Conservation (phyloP, 2,113 vertebrate genomes). For the Dunckerocampus dactyliophorus region DNA sequence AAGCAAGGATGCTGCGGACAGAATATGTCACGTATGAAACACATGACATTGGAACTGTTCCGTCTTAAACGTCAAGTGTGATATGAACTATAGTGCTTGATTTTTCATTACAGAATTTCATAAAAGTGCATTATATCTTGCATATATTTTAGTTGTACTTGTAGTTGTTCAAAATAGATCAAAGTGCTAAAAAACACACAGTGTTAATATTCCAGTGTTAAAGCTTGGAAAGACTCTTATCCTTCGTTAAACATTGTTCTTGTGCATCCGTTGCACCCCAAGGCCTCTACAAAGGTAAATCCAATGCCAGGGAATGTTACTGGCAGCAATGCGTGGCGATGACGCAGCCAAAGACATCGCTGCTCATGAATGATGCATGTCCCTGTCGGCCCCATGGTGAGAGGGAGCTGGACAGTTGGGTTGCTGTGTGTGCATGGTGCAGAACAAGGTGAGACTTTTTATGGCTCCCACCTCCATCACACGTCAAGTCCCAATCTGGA, state of each 20-base stretch:
- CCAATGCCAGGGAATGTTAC: conserved; percentile 40
- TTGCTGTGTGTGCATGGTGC: conserved; percentile 68
- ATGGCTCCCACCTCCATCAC: conserved; percentile 19
- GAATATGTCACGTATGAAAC: conserved; percentile 25
- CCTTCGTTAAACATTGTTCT: conserved; percentile 3
- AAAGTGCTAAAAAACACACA: background rate
- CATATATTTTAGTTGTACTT: background rate
- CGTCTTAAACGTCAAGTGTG: conserved; percentile 7
- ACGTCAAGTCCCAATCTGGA: conserved; percentile 33
- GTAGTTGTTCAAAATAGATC: background rate
- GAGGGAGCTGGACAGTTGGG: conserved; percentile 54
- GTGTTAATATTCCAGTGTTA: background rate
- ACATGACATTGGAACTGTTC: conserved; percentile 9
- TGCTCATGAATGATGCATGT: conserved; percentile 67
- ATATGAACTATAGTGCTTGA: conserved; percentile 12
- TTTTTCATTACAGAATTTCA: background rate
- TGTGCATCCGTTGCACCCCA: conserved; percentile 8
- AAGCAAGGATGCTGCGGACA: conserved; percentile 37
- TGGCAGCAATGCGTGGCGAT: conserved; percentile 50
- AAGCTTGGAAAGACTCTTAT: conserved; percentile 4
- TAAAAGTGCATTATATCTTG: background rate
- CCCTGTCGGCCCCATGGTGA: conserved; percentile 47
- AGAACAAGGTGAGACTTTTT: conserved; percentile 68
- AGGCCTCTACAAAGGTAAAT: conserved; percentile 19
- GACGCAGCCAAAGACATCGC: conserved; percentile 61